These are phyloP conservation scores for Myiozetetes cayanensis DNA, from an alignment of 2,113 vertebrate genomes.

Conservation along the genomic window DNA sequence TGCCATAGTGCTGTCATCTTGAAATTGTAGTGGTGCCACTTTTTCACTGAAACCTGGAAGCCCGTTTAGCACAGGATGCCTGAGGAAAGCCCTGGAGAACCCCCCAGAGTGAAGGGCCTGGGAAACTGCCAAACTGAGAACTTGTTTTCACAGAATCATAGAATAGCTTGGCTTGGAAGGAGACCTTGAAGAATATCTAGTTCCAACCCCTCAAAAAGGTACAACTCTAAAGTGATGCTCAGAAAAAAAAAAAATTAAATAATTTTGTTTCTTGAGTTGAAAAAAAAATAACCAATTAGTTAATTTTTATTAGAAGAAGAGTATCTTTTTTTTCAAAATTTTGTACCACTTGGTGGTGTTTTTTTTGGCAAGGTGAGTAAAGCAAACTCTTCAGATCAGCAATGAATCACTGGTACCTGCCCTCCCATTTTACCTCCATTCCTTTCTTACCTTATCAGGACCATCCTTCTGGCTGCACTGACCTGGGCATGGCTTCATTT, in stretches of 20 bases:
- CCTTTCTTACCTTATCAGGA: neutral
- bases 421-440: neutral
- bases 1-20: constrained; percentile 17
- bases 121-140: neutral
- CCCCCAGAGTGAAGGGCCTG: neutral
- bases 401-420: neutral
- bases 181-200: fast-evolving
- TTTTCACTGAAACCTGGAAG: neutral
- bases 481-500: neutral
- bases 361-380: neutral
- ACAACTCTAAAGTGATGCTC: neutral
- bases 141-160: neutral
- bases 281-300: neutral
- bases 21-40: neutral
- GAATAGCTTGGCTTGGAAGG: neutral
- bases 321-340: neutral
- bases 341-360: fast-evolving
- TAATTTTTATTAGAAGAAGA: neutral
- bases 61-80: neutral
- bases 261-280: neutral
- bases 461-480: neutral
- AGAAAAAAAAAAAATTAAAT: neutral
- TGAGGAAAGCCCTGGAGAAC: neutral
- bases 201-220: neutral
- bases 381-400: neutral